Evolutionary conservation across 2,888 invertebrate species (phyloP), one percentile per base, ranked within the genome.

Genomic region (Nomada lathburiana): DNA sequence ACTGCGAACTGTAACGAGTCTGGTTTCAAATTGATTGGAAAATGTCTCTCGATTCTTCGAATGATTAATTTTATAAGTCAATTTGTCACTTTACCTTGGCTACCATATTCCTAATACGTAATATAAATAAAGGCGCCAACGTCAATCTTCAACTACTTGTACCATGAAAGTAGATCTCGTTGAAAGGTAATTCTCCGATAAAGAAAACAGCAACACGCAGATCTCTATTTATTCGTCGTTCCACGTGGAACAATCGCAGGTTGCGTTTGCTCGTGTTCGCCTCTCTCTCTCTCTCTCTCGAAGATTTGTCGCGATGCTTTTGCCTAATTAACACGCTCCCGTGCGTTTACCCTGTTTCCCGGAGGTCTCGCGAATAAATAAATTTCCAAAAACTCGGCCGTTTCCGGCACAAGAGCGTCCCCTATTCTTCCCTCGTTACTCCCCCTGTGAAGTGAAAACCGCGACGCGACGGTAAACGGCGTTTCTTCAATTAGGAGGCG

Each of bases 381-480:
- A 11, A 29, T 36, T 16, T 29, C 7, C 26, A 64, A 63, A 60
- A 42, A 20, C n/a, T 62, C 44, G 29, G 16, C 44, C 62, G 29
- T 80, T 80, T 67, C 67, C 64, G 62, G 68, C 74, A 55, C 42
- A 20, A 20, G 44, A 23, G 2, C 23, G 44, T 50, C n/a, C 50
- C 52, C 68, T 71, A 53, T 78, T 76, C 63, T 74, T 53, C 59
- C 59, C 67, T 69, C 50, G 29, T 44, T 59, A 20, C 16, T 59
- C 47, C 60, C 73, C 18, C n/a, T 75, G 80, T 52, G 55, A 76
- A 82, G 79, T 83, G 83, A 86, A 87, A 87, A 87, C 71, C 53
- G 53, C 65, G 62, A 60, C 60, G 23, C 59, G 53, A 57, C 71
- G 76, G 77, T 71, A 83, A 80, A 85, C 74, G 60, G 23, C 62